phyloP scores from a whole-genome alignment of 2,113 vertebrate species.

The Engystomops pustulosus region DNA sequence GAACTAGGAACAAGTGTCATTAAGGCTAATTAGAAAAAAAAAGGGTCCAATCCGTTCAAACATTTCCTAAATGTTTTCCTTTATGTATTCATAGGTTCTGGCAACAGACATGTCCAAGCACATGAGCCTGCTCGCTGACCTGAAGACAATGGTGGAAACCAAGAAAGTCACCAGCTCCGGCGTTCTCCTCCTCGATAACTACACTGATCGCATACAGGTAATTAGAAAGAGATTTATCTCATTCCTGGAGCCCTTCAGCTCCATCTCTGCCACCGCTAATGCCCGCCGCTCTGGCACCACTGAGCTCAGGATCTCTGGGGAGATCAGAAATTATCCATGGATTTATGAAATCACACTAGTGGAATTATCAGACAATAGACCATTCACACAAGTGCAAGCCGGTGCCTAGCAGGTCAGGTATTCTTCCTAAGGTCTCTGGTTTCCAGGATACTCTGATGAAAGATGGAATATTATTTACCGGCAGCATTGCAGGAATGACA shows the following conservation, averaged over 20 bases:
- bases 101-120: slow-evolving; percentile 99
- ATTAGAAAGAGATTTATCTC: not conserved
- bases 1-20: slow-evolving; percentile 26
- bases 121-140: slow-evolving; percentile 93
- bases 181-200: slow-evolving; percentile 94
- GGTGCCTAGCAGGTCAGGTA: not conserved
- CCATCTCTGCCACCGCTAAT: not conserved
- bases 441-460: not conserved
- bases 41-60: not conserved
- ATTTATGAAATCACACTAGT: slow-evolving; percentile 25
- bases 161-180: slow-evolving; percentile 98
- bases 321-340: slow-evolving; percentile 27
- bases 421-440: not conserved
- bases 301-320: not conserved
- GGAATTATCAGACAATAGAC: slow-evolving; percentile 38
- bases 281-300: slow-evolving; percentile 3
- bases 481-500: not conserved
- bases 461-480: not conserved
- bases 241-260: slow-evolving; percentile 1
- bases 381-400: slow-evolving; percentile 2
- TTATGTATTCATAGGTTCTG: slow-evolving; percentile 79
- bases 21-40: not conserved
- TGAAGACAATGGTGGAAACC: slow-evolving; percentile 98
- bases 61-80: not conserved
- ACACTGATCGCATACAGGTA: slow-evolving; percentile 98